Evolutionary conservation across 2,113 vertebrate genomes (phyloP).

Genomic region (Oncorhynchus nerka): DNA sequence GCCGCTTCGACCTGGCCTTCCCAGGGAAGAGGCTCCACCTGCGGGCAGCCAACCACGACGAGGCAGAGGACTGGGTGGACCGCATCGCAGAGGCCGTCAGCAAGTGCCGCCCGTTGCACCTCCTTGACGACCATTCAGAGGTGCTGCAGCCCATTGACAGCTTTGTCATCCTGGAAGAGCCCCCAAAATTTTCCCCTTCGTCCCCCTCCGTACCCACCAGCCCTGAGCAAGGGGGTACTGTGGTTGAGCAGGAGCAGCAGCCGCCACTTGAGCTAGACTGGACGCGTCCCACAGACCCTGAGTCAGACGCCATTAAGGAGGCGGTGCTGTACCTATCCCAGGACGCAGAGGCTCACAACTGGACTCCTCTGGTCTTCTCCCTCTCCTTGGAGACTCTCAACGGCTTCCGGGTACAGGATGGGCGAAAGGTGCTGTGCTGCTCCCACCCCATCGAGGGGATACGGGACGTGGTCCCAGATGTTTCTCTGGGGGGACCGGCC

Average conservation of each 20-base stretch:
- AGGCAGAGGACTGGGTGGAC: constrained; percentile 96
- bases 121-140: constrained; percentile 62
- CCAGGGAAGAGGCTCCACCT: constrained; percentile 81
- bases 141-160: constrained; percentile 51
- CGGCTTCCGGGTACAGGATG: constrained; percentile 77
- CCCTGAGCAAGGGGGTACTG: not conserved
- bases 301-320: constrained; percentile 89
- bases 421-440: constrained; percentile 75
- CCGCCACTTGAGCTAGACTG: constrained; percentile 68
- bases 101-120: constrained; percentile 74
- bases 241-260: constrained; percentile 20
- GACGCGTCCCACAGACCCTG: constrained; percentile 68
- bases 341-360: constrained; percentile 73
- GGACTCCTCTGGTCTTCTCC: constrained; percentile 81
- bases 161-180: constrained; percentile 44
- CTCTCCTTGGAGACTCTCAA: constrained; percentile 85
- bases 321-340: constrained; percentile 80
- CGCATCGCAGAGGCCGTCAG: constrained; percentile 84
- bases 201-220: constrained; percentile 36
- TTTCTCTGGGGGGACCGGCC: constrained; percentile 80
- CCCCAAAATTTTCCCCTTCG: not conserved
- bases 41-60: constrained; percentile 79
- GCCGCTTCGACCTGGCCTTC: constrained; percentile 88
- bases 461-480: constrained; percentile 88
- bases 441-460: constrained; percentile 79